These are phyloP conservation scores for Corynorhinus townsendii DNA, from an alignment of 2,113 vertebrate genomes.

Conservation along the genomic window DNA sequence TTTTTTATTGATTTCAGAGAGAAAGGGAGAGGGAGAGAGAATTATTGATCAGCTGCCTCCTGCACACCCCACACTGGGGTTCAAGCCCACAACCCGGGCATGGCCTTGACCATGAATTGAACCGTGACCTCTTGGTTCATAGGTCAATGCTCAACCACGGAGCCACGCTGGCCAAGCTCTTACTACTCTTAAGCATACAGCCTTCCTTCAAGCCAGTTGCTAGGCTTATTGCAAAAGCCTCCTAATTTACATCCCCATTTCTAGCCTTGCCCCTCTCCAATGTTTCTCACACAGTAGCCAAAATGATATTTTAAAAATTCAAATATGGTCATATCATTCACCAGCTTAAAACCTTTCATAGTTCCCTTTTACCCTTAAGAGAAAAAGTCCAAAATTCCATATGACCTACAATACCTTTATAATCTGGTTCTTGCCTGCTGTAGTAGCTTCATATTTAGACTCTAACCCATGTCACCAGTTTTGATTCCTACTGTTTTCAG, in stretches of 20 bases:
- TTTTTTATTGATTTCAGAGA: too few species aligned
- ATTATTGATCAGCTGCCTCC: too few species aligned
- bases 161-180: background rate
- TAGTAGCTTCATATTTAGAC: background rate
- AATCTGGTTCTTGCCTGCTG: background rate
- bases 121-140: too few species aligned
- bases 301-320: conserved; percentile 6
- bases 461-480: background rate
- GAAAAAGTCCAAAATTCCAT: background rate
- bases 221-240: background rate
- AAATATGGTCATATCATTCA: background rate
- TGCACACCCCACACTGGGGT: too few species aligned
- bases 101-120: too few species aligned
- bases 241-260: background rate
- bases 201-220: background rate
- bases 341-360: background rate
- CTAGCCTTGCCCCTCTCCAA: background rate
- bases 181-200: background rate
- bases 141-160: too few species aligned
- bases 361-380: background rate
- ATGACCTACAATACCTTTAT: background rate
- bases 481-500: conserved; percentile 11
- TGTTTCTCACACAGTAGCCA: background rate
- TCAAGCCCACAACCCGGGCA: too few species aligned
- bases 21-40: too few species aligned